Conservation (phyloP, 2,113 vertebrate genomes). For the Accipiter cooperii region DNA sequence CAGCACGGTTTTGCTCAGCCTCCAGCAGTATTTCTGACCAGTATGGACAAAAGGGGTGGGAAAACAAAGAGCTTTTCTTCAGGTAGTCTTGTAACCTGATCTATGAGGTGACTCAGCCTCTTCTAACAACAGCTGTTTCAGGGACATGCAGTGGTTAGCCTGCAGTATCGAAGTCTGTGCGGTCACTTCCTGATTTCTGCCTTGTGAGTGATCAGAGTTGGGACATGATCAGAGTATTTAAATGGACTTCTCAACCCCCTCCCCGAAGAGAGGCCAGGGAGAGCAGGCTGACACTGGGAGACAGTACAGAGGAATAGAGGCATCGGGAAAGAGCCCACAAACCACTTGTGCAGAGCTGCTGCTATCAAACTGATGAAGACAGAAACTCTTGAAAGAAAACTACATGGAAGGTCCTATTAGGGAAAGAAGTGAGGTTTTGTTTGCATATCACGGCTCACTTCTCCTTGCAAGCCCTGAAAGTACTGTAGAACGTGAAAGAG, state of each 20-base stretch:
- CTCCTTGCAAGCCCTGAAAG: not conserved
- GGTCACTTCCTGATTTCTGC: constrained; percentile 38
- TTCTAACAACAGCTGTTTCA: not conserved
- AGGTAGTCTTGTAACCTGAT: constrained; percentile 55
- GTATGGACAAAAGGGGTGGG: constrained; percentile 45
- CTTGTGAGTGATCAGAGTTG: not conserved
- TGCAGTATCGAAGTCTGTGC: not conserved
- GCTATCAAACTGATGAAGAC: not conserved
- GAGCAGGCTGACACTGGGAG: not conserved
- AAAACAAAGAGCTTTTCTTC: constrained; percentile 51
- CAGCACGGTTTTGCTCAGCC: not conserved
- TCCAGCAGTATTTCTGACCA: not conserved
- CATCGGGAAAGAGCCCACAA: not conserved
- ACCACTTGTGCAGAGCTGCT: not conserved
- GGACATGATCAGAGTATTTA: not conserved
- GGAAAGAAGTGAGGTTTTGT: not conserved
- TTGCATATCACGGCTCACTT: not conserved
- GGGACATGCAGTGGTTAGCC: not conserved
- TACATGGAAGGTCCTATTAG: fast-evolving
- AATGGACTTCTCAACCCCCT: not conserved
- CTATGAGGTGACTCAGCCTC: constrained; percentile 45
- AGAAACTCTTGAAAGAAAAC: not conserved
- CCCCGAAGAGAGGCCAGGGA: not conserved
- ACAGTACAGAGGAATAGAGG: not conserved
- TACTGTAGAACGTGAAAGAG: not conserved